Evolutionary conservation across 2,797 vertebrate genomes (phyloP).

Genomic region (Gymnoscopelus braueri): DNA sequence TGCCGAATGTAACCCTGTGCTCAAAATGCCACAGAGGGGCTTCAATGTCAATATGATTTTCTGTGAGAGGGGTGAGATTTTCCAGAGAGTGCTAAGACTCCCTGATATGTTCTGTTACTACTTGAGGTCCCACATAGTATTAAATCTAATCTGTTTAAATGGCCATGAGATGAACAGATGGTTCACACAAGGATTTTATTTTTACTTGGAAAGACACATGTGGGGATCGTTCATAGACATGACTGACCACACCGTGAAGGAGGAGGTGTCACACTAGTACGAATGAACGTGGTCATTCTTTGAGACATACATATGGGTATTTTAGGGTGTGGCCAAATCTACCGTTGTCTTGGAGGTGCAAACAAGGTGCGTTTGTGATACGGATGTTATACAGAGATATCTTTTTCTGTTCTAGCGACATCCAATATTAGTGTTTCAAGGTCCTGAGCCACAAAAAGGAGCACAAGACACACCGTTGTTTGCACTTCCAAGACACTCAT

Average conservation of each 20-base stretch:
- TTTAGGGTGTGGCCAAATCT: neutral
- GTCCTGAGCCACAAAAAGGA: no score
- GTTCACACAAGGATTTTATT: conserved; percentile 23
- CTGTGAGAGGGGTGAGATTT: conserved; percentile 18
- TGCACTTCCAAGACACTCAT: no score
- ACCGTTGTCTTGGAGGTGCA: neutral
- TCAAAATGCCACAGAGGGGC: conserved; percentile 3
- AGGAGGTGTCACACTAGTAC: no score
- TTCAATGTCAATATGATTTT: conserved; percentile 14
- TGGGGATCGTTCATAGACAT: conserved; percentile 30
- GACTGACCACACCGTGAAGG: conserved; percentile 5
- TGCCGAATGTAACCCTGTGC: conserved; percentile 10
- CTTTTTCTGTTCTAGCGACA: no score
- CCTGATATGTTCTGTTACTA: conserved; percentile 18
- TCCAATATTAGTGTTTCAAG: no score
- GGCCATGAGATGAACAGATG: conserved; percentile 21
- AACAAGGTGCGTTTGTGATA: neutral
- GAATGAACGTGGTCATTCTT: no score
- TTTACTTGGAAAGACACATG: conserved; percentile 6
- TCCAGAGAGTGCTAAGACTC: conserved; percentile 1
- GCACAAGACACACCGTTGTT: no score
- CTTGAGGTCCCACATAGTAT: conserved; percentile 4
- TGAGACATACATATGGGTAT: neutral
- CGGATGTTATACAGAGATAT: no score
- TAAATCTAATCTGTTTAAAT: conserved; percentile 15